phyloP scores from a whole-genome alignment of 1,140 invertebrate genomes.

The Pinna nobilis region DNA sequence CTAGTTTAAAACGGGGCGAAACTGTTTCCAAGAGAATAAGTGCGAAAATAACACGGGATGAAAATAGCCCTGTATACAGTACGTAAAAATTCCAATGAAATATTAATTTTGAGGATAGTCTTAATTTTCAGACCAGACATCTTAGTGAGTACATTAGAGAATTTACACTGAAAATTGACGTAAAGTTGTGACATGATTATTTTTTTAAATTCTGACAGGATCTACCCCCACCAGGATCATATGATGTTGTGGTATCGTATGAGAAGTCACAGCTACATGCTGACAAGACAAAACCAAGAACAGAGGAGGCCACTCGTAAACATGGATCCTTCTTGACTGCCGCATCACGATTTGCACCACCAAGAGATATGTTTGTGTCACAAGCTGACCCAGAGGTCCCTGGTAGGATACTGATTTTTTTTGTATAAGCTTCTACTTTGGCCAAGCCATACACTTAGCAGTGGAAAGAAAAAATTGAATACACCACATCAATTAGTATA shows the following conservation, averaged over 20 bases:
- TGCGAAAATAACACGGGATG: no score
- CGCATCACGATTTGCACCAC: conserved; percentile 68
- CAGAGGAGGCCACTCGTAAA: conserved; percentile 65
- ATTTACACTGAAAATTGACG: neutral
- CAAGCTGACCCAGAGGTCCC: conserved; percentile 64
- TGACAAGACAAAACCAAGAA: conserved; percentile 62
- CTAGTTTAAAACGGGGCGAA: no score
- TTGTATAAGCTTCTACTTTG: no score
- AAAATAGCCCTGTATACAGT: no score
- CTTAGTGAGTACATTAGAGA: no score
- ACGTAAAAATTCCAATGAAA: no score
- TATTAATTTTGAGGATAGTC: no score
- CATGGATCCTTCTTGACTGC: conserved; percentile 71
- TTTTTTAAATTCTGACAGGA: conserved; percentile 61
- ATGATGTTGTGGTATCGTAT: conserved; percentile 70
- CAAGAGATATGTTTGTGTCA: conserved; percentile 57
- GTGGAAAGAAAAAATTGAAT: no score
- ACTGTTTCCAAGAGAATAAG: no score
- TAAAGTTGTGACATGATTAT: conserved; percentile 2
- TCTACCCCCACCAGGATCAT: conserved; percentile 71
- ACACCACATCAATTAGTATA: no score
- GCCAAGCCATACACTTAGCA: no score
- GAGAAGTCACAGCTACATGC: conserved; percentile 60
- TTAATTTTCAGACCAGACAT: no score
- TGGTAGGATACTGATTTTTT: conserved; percentile 55